phyloP scores from a whole-genome alignment of 1,140 invertebrate genomes.

The Drosophila pruinosa region DNA sequence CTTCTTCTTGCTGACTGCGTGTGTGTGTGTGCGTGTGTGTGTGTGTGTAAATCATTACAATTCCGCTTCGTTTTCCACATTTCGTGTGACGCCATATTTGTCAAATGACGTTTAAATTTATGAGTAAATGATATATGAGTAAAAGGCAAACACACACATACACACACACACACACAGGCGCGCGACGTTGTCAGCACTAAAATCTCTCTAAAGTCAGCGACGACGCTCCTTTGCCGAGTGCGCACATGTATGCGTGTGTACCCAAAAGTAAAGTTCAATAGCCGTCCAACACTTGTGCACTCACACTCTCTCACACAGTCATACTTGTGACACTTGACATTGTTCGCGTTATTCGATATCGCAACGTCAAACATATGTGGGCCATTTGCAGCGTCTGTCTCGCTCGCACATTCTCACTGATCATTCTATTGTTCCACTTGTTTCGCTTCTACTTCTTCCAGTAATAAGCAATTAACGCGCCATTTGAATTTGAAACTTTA shows the following conservation, averaged over 20 bases:
- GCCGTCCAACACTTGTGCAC: not conserved
- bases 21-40: slow-evolving; percentile 11
- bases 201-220: not conserved
- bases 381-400: slow-evolving; percentile 15
- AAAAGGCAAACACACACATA: slow-evolving; percentile 18
- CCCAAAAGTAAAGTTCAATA: slow-evolving; percentile 14
- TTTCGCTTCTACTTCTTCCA: slow-evolving; percentile 9
- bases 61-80: slow-evolving; percentile 41
- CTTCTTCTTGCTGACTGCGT: not conserved
- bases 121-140: slow-evolving; percentile 49
- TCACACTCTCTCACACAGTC: not conserved
- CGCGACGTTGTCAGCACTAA: slow-evolving; percentile 4
- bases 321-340: slow-evolving; percentile 18
- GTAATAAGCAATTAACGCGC: slow-evolving; percentile 26
- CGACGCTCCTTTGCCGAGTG: not conserved
- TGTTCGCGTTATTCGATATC: slow-evolving; percentile 59
- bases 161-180: not conserved
- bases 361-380: slow-evolving; percentile 21
- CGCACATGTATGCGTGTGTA: not conserved
- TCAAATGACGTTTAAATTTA: slow-evolving; percentile 71
- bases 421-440: too few relatives aligned
- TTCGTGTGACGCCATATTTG: slow-evolving; percentile 62
- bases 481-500: not conserved
- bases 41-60: slow-evolving; percentile 48
- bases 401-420: not conserved